Conservation (phyloP, 2,888 invertebrate genomes). For the Euproctis similis region DNA sequence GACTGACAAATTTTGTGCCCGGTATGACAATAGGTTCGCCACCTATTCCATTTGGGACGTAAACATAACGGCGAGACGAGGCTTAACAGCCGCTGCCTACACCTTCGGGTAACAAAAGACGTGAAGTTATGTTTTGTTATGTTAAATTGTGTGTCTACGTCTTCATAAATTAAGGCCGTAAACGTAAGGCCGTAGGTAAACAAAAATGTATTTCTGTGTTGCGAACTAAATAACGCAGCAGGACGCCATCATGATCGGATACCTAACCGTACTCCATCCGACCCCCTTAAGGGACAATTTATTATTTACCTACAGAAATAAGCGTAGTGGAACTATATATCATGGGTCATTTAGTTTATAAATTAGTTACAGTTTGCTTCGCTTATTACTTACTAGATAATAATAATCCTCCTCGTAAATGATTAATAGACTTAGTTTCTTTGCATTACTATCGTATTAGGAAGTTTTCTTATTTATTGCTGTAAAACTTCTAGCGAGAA, state of each 20-base stretch:
- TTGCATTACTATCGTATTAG: background rate
- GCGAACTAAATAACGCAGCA: background rate
- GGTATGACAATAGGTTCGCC: too few relatives aligned
- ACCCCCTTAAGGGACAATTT: background rate
- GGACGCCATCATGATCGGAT: background rate
- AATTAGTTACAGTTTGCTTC: background rate
- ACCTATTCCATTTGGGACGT: too few relatives aligned
- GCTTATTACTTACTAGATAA: background rate
- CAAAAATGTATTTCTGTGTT: too few relatives aligned
- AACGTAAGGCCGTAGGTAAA: too few relatives aligned
- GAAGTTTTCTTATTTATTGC: background rate
- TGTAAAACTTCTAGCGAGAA: too few relatives aligned
- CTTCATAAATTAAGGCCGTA: too few relatives aligned
- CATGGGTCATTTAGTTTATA: background rate
- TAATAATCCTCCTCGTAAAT: background rate
- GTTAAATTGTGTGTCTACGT: too few relatives aligned
- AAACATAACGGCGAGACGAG: too few relatives aligned
- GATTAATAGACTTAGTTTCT: background rate
- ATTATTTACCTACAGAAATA: constrained; percentile 2
- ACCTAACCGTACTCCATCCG: background rate
- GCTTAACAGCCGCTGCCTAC: too few relatives aligned
- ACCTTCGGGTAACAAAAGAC: too few relatives aligned
- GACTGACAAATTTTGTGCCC: too few relatives aligned
- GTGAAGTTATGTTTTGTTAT: too few relatives aligned
- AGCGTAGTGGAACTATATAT: background rate